A percentile compares a stretch with the other conserved stretches of the same genome.
phyloP scores from a whole-genome alignment of 2,113 vertebrate genomes.

The Vulpes lagopus region DNA sequence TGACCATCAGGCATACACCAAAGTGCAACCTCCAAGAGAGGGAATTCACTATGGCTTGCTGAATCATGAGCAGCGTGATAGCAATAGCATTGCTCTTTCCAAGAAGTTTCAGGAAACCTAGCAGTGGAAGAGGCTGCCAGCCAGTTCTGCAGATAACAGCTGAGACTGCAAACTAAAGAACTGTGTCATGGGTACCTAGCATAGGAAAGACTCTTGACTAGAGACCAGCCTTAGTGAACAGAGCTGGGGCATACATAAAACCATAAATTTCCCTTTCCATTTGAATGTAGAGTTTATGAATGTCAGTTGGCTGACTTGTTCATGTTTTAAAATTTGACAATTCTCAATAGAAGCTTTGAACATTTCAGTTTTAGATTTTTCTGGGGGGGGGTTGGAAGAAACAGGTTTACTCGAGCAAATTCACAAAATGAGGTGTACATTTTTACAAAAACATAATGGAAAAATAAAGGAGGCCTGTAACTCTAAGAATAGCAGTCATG shows the following conservation, averaged over 20 bases:
- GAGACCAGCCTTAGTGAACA: neutral
- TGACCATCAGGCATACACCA: neutral
- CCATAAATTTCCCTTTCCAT: neutral
- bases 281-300: neutral
- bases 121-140: neutral
- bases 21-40: neutral
- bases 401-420: neutral
- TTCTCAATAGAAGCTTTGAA: neutral
- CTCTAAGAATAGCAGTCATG: neutral
- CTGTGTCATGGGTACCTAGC: rapidly evolving
- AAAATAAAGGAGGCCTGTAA: neutral
- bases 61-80: neutral
- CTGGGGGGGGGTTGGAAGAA: neutral
- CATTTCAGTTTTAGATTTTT: neutral
- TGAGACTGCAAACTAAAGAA: neutral
- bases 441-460: neutral
- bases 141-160: neutral
- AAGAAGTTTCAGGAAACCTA: neutral
- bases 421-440: neutral
- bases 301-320: neutral
- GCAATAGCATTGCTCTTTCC: neutral
- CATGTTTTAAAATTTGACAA: neutral
- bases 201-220: neutral
- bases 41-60: neutral
- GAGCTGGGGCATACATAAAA: neutral